Evolutionary conservation across 2,888 invertebrate species (phyloP).

Genomic region (Parnassius glacialis): DNA sequence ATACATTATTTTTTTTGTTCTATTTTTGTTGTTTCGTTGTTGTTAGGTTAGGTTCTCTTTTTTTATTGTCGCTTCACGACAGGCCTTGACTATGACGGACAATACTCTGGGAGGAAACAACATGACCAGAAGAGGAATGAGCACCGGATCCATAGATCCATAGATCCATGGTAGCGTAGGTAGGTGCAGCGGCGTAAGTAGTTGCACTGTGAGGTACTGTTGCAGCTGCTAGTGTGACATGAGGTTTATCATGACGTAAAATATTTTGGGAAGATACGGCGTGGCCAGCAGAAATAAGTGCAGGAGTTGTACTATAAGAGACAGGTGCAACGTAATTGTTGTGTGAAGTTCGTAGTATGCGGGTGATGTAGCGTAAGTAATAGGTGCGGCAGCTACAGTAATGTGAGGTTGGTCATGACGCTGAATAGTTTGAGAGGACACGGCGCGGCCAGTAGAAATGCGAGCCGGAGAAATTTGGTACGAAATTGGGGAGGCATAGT

Average conservation of each 20-base stretch:
- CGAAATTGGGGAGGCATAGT: constrained; percentile 39
- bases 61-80: too few relatives aligned
- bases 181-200: constrained; percentile 35
- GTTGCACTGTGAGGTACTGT: constrained; percentile 34
- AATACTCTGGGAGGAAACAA: constrained; percentile 46
- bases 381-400: constrained; percentile 42
- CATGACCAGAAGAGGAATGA: constrained; percentile 27
- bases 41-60: too few relatives aligned
- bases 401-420: constrained; percentile 38
- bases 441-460: constrained; percentile 34
- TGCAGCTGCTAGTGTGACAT: constrained; percentile 41
- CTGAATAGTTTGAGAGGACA: constrained; percentile 41
- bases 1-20: too few relatives aligned
- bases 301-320: constrained; percentile 27
- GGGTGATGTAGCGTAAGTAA: constrained; percentile 38
- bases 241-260: constrained; percentile 48
- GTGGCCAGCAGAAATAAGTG: constrained; percentile 21
- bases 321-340: constrained; percentile 21
- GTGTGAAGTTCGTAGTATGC: constrained; percentile 38
- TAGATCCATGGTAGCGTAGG: constrained; percentile 39
- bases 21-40: too few relatives aligned
- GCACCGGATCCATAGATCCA: neutral
- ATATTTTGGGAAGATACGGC: constrained; percentile 29
- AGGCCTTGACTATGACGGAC: constrained; percentile 34
- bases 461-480: neutral